A percentile compares a stretch with the other conserved stretches of the same genome.
These are phyloP conservation scores for Crossaster papposus DNA, from an alignment of 53 echinoderm and acorn worm genomes.

Conservation along the genomic window DNA sequence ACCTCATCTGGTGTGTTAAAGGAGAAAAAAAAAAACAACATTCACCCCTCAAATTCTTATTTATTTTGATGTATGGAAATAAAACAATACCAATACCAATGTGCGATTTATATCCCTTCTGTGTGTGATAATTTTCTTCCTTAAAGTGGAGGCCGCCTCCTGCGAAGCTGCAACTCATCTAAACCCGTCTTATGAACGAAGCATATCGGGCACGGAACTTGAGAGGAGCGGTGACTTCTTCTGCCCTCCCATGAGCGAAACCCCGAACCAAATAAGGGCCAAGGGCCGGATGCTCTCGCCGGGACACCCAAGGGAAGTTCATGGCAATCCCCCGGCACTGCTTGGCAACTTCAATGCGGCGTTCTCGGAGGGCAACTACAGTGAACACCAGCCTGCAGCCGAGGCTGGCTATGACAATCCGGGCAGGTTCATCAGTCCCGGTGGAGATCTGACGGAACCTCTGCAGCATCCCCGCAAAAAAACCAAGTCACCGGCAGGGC, in stretches of 20 bases:
- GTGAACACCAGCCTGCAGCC: not conserved
- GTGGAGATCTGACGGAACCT: not conserved
- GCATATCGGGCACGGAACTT: conserved; percentile 33
- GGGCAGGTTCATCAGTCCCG: not conserved
- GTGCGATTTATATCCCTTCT: too few relatives aligned
- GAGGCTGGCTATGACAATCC: conserved; percentile 10
- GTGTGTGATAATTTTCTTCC: not conserved
- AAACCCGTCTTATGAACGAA: conserved; percentile 43
- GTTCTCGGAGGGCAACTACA: conserved; percentile 51
- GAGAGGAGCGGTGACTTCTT: conserved; percentile 36
- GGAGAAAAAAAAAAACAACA: too few relatives aligned
- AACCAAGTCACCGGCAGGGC: not conserved
- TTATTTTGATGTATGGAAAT: too few relatives aligned
- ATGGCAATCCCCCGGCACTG: conserved; percentile 8
- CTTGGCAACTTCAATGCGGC: conserved; percentile 30
- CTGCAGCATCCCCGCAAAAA: not conserved
- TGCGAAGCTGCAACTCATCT: not conserved
- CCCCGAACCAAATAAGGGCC: not conserved
- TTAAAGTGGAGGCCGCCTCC: not conserved
- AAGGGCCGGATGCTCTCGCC: not conserved
- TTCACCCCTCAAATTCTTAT: too few relatives aligned
- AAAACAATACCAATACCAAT: too few relatives aligned
- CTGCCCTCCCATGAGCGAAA: conserved; percentile 20
- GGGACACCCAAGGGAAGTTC: not conserved
- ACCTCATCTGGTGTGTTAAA: too few relatives aligned